Evolutionary conservation across 2,888 invertebrate species (phyloP).

Genomic region (Sepioteuthis lessoniana): DNA sequence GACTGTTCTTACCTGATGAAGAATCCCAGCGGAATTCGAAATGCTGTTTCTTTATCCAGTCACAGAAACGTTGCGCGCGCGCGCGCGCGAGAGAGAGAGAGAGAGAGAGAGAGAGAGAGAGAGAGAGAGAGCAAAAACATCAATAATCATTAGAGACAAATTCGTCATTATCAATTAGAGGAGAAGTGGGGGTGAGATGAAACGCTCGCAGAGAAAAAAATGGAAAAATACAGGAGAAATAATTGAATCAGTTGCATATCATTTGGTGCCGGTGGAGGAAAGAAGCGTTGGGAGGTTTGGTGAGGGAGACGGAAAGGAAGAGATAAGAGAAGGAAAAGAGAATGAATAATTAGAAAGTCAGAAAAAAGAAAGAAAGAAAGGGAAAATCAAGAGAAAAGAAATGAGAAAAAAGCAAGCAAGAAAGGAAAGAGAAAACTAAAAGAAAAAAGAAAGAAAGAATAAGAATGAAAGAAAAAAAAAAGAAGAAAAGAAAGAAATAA

Average conservation of each 20-base stretch:
- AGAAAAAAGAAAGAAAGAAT: no score
- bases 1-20: neutral
- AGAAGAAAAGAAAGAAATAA: no score
- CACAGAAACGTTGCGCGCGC: neutral
- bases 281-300: neutral
- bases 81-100: no score
- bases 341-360: neutral
- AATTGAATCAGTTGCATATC: conserved; percentile 23
- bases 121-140: neutral
- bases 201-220: neutral
- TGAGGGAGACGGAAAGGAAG: neutral
- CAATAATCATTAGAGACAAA: conserved; percentile 13
- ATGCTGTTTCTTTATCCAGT: neutral
- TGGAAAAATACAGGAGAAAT: neutral
- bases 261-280: neutral
- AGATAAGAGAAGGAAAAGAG: neutral
- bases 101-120: no score
- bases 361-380: neutral
- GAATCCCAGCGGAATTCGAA: neutral
- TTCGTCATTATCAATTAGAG: neutral
- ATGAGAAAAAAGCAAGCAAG: neutral
- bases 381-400: no score
- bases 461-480: no score
- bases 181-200: neutral
- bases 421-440: no score